Conservation (phyloP, 2,888 invertebrate genomes). For the Lysandra bellargus region DNA sequence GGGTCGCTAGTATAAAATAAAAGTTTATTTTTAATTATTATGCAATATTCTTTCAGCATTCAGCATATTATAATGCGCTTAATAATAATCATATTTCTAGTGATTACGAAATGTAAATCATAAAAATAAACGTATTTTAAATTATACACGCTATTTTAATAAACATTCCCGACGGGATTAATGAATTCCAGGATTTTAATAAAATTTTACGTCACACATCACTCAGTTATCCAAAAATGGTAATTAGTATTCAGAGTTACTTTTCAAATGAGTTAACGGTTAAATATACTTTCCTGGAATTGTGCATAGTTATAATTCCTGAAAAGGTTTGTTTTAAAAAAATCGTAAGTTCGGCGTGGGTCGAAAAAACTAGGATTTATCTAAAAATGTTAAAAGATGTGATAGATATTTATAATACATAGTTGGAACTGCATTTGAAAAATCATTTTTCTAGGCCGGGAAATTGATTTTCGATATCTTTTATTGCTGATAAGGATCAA, state of each 20-base stretch:
- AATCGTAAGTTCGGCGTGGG: no score
- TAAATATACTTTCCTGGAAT: conserved; percentile 1
- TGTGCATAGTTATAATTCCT: not conserved
- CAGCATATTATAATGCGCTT: not conserved
- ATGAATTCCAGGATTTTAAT: conserved; percentile 1
- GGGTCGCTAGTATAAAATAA: no score
- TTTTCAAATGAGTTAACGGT: not conserved
- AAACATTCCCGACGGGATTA: not conserved
- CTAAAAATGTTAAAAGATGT: no score
- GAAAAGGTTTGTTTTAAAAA: no score
- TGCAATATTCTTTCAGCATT: not conserved
- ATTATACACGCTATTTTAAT: not conserved
- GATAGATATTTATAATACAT: no score
- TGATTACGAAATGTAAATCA: not conserved
- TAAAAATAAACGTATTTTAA: conserved; percentile 2
- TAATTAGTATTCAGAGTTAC: conserved; percentile 1
- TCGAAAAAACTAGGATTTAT: no score
- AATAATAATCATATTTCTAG: conserved; percentile 10
- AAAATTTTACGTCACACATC: not conserved
- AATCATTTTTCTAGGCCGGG: no score
- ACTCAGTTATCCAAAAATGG: conserved; percentile 15
- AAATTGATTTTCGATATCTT: no score
- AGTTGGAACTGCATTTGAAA: no score
- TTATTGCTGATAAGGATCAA: no score
- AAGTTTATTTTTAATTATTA: not conserved